Evolutionary conservation across 2,797 vertebrate species (phyloP).

Genomic region (Microhierax caerulescens): DNA sequence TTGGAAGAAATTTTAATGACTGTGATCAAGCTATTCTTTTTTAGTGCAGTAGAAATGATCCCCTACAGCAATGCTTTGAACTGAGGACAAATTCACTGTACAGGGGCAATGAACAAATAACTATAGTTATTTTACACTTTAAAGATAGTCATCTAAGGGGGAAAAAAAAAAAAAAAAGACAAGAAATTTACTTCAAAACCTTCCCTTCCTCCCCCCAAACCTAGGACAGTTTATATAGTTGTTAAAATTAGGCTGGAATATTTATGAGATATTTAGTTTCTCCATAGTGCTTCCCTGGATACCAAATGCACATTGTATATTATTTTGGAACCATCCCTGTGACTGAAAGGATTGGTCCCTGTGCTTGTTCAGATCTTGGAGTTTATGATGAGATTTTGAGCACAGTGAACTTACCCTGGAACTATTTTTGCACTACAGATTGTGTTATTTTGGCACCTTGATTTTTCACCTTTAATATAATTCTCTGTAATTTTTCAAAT

Average conservation of each 20-base stretch:
- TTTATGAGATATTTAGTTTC: neutral
- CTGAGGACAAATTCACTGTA: neutral
- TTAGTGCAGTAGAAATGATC: neutral
- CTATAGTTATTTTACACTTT: neutral
- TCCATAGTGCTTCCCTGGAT: neutral
- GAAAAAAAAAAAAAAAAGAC: neutral
- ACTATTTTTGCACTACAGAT: neutral
- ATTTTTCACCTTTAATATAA: slow-evolving; percentile 21
- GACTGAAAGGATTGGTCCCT: neutral
- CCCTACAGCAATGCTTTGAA: neutral
- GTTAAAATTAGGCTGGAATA: neutral
- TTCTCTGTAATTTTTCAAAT: neutral
- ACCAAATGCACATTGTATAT: neutral
- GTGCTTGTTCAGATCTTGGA: neutral
- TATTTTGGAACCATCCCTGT: neutral
- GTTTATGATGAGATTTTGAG: slow-evolving; percentile 12
- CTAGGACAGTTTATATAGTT: neutral
- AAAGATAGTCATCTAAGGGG: neutral
- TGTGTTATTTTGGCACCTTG: neutral
- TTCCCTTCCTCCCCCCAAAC: neutral
- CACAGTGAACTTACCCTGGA: neutral
- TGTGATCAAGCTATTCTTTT: neutral
- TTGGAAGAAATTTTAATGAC: neutral
- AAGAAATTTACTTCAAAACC: neutral
- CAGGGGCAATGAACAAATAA: neutral